Base-by-base conservation (phyloP, 1,140 invertebrate genomes). In the Monochamus saltuarius region DNA sequence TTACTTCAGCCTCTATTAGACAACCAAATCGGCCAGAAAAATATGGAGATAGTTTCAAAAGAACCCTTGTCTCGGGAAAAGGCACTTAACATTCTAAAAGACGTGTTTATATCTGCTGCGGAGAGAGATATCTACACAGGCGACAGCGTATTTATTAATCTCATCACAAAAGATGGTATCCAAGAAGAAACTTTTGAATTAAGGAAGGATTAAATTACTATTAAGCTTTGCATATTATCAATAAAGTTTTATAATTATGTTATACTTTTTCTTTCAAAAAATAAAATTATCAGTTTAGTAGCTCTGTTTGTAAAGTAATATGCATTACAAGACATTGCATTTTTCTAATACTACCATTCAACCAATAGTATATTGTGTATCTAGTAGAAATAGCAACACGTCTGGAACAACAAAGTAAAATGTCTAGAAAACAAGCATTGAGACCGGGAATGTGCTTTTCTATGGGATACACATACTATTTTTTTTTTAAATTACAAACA, bases 101-200 rank as follows among this genome's bases (percentile, higher is more conserved):
- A 99, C 83, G 90, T 91, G 0, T 99, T 99, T 73, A 95, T 95
- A 62, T 95, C 95, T 54, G 95, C 96, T 37, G 91, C 96, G 55
- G 97, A 99, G 75, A 85, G 97, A 77, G 96, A 99, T 75, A 98
- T 98, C 66, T 91, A 95, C 70, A 97, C 94, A 71, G 97, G 97
- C 57, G 97, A 99, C 82, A 86, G 86, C 46, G 87, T 99, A 64
- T 77, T 83, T 29, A 90, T 99, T 60, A 88, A 93, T 63, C 86
- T 98, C 56, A 92, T 99, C 52, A 97, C 94, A 19, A 91, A 91
- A 64, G 89, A 91, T 80, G 95, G 94, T 1, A 85, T 95, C 54
- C 81, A 84, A 57, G 83, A 85, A 63, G 85, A 88, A 52, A 81
- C 78, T 17, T 85, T 92, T 72, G 79, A 82, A 59, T 79, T 94